Evolutionary conservation across 2,113 vertebrate genomes (phyloP).

Genomic region (Corvus hawaiiensis): DNA sequence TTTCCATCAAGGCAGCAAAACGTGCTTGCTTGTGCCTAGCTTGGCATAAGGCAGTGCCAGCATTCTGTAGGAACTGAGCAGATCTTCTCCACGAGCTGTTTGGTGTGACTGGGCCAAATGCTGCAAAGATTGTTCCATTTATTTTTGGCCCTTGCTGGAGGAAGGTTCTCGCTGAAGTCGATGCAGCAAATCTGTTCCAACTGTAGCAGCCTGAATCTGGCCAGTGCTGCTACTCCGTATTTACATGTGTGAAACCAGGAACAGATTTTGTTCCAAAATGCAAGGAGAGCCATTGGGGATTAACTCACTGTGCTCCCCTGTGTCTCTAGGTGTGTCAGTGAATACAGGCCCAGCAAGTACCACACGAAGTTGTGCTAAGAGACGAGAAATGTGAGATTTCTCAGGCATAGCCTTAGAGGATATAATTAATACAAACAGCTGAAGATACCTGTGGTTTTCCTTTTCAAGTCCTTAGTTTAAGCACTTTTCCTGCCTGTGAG

Average conservation of each 20-base stretch:
- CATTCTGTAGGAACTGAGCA: not conserved
- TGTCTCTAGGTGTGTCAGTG: not conserved
- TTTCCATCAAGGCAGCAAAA: not conserved
- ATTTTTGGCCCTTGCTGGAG: not conserved
- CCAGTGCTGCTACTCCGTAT: not conserved
- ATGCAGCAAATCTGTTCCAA: not conserved
- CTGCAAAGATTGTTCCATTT: not conserved
- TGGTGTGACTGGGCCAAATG: not conserved
- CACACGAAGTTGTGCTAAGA: not conserved
- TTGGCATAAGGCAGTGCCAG: not conserved
- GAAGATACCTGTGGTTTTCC: not conserved
- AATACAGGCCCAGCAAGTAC: not conserved
- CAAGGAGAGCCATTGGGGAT: not conserved
- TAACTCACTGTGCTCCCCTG: not conserved
- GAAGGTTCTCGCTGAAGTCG: not conserved
- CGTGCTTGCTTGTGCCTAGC: not conserved
- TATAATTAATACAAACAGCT: constrained; percentile 2
- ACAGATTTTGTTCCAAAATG: not conserved
- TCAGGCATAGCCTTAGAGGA: not conserved
- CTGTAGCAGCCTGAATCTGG: not conserved
- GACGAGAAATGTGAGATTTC: not conserved
- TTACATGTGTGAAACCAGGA: constrained; percentile 11
- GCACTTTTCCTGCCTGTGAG: not conserved
- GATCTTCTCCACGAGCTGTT: not conserved
- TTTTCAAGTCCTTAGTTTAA: not conserved